Evolutionary conservation across 2,113 vertebrate species (phyloP).

Genomic region (Anarhynchus alexandrinus): DNA sequence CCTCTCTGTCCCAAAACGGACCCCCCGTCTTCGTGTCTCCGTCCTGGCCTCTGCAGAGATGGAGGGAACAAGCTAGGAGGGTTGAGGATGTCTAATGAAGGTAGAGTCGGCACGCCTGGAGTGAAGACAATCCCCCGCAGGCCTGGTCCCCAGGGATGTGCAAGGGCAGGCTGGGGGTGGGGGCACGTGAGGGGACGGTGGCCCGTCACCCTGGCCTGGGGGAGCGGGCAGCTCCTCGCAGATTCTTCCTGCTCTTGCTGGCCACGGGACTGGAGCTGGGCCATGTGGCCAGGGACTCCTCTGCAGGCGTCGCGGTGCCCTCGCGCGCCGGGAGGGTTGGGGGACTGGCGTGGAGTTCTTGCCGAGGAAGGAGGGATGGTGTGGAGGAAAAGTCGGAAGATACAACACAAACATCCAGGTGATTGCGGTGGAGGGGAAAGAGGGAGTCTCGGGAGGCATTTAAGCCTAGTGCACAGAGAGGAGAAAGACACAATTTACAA

Average conservation of each 20-base stretch:
- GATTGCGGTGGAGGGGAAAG: conserved; percentile 65
- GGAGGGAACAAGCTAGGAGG: neutral
- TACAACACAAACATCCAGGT: conserved; percentile 82
- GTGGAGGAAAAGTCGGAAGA: conserved; percentile 73
- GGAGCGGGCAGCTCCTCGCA: conserved; percentile 34
- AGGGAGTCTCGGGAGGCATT: conserved; percentile 76
- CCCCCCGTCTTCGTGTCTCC: neutral
- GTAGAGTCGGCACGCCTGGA: neutral
- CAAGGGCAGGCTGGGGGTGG: neutral
- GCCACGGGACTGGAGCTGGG: conserved; percentile 31
- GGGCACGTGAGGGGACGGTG: neutral
- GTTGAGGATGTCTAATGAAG: neutral
- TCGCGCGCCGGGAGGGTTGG: neutral
- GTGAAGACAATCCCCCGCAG: neutral
- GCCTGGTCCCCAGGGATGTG: neutral
- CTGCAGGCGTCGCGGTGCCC: conserved; percentile 35
- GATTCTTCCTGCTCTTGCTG: conserved; percentile 60
- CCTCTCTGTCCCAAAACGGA: neutral
- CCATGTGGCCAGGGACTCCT: conserved; percentile 28
- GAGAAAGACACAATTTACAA: conserved; percentile 76
- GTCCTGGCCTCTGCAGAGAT: neutral
- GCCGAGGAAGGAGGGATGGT: conserved; percentile 76
- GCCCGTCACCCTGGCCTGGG: neutral
- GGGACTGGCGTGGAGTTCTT: conserved; percentile 68
- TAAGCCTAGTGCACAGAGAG: conserved; percentile 86